A percentile compares a stretch with the other conserved stretches of the same genome.
phyloP scores from a whole-genome alignment of 2,888 invertebrate species.

The Volucella inflata region DNA sequence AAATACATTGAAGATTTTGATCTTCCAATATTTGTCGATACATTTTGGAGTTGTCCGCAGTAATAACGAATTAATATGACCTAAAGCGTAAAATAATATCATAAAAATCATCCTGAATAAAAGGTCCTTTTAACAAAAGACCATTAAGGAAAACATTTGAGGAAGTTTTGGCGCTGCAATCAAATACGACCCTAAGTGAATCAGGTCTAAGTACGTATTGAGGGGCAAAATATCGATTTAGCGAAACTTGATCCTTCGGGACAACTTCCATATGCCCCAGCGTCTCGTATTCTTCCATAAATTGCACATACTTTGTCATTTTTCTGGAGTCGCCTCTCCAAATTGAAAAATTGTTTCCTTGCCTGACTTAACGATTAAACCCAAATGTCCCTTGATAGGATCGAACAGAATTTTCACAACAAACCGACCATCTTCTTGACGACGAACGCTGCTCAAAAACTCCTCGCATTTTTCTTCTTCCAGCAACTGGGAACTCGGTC shows the following conservation, averaged over 20 bases:
- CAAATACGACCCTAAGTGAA: conserved; percentile 44
- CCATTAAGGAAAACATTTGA: conserved; percentile 75
- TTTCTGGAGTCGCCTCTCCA: conserved; percentile 4
- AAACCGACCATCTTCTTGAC: conserved; percentile 14
- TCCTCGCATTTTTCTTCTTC: neutral
- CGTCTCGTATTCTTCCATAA: conserved; percentile 10
- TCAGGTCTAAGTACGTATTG: conserved; percentile 10
- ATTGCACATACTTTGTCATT: neutral
- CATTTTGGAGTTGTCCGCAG: neutral
- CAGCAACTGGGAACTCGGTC: neutral
- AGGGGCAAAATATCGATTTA: neutral
- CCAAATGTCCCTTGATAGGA: neutral
- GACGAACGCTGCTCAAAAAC: neutral
- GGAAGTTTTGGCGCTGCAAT: conserved; percentile 48
- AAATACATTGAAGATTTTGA: neutral
- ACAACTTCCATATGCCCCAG: conserved; percentile 15
- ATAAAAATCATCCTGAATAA: conserved; percentile 71
- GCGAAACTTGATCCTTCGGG: neutral
- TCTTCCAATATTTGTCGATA: neutral
- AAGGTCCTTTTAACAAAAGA: conserved; percentile 73
- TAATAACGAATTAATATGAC: neutral
- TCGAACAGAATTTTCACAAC: neutral
- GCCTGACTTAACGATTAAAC: conserved; percentile 11
- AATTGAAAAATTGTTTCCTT: neutral
- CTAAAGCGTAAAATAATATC: conserved; percentile 22